Percentiles rank a stretch among this genome's conserved stretches.
Evolutionary conservation across 1,140 invertebrate genomes (phyloP).

Genomic region (Nymphalis io): DNA sequence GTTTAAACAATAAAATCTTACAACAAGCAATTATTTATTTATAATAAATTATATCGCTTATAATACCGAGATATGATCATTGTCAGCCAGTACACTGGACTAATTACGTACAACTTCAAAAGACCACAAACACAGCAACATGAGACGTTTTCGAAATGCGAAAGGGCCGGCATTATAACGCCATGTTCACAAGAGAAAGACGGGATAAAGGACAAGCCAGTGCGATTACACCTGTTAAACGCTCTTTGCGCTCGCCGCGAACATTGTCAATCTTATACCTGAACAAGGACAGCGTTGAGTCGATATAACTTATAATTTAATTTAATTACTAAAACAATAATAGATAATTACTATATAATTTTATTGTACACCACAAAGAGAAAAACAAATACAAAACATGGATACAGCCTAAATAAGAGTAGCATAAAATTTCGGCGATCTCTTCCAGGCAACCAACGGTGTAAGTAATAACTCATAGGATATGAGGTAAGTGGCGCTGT

Average conservation of each 20-base stretch:
- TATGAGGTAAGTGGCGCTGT: too few relatives aligned
- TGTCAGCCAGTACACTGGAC: background rate
- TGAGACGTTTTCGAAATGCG: constrained; percentile 14
- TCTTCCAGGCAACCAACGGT: too few relatives aligned
- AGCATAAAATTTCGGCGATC: too few relatives aligned
- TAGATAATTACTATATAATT: too few relatives aligned
- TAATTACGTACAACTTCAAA: background rate
- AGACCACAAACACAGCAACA: background rate
- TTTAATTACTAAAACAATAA: background rate
- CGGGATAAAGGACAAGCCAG: constrained; percentile 32
- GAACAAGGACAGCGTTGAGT: constrained; percentile 36
- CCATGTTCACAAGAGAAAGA: constrained; percentile 25
- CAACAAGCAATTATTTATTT: background rate
- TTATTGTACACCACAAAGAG: too few relatives aligned
- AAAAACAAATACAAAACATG: too few relatives aligned
- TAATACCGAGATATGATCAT: background rate
- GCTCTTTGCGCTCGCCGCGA: constrained; percentile 58
- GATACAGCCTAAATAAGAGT: too few relatives aligned
- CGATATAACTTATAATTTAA: constrained; percentile 7
- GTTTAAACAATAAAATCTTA: background rate
- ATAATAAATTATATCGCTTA: background rate
- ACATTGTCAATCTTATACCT: constrained; percentile 58
- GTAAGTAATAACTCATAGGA: too few relatives aligned
- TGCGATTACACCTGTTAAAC: constrained; percentile 66
- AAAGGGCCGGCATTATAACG: constrained; percentile 32